Base-by-base conservation (phyloP, 2,888 invertebrate genomes). In the Lysandra coridon region DNA sequence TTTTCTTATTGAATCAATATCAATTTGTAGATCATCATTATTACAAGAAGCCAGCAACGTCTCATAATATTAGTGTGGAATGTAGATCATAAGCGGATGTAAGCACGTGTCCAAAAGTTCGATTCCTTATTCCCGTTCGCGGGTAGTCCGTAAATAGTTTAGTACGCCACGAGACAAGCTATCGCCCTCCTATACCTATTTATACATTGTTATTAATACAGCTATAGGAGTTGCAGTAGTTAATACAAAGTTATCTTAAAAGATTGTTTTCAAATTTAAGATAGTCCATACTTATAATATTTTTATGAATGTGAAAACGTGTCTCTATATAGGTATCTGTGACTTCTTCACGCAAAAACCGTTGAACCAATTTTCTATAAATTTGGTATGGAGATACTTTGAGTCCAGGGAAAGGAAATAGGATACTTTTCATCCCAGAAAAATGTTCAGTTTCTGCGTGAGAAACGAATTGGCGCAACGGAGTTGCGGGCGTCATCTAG, bases 131-230 rank as follows among this genome's bases (percentile, higher is more conserved):
- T 77, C 80, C 53, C 62, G 79, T 80, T 81, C 84, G 85, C 88
- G 86, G 89, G 86, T 88, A 87, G 86, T 85, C 86, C 89, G 86
- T 87, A 92, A 93, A 93, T 93, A 93, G 86, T 88, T 89, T 88
- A 88, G 89, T 89, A 89, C 88, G 89, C 89, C 89, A 90, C 88
- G 88, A 91, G 91, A 90, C 85, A 84, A 89, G 91, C 89, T 90
- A 92, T 90, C 91, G 91, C 91, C 92, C 92, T 91, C 91, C 86
- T 88, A 86, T 85, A 85, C 88, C 90, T 91, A 91, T 90, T 91
- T 90, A 87, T 87, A 88, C 89, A 88, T 86, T 44, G 75, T 53
- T 76, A 30, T 76, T 73, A 74, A 57, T 57, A 40, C 73, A 12
- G 5, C 33, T 33, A 37, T 69, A 37, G 33, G 69, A 69, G 33